Percentiles rank a stretch among this genome's conserved stretches.
These are phyloP conservation scores for Unio pictorum DNA, from an alignment of 2,888 invertebrate genomes.

Conservation along the genomic window DNA sequence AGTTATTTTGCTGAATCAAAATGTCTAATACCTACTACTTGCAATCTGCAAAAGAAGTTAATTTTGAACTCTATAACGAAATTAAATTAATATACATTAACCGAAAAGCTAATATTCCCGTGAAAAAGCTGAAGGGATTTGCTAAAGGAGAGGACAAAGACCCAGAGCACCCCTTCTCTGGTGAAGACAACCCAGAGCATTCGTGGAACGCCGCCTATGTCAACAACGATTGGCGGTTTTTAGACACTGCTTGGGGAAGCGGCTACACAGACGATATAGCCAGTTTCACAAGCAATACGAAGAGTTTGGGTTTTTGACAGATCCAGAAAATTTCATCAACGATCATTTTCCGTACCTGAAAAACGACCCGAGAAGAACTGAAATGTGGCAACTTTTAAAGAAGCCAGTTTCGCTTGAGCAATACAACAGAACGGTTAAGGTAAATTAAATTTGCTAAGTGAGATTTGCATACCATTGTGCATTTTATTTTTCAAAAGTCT, in stretches of 20 bases:
- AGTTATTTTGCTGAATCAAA: no score
- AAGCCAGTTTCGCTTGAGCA: conserved; percentile 33
- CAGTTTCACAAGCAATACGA: conserved; percentile 29
- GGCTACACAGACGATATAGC: conserved; percentile 32
- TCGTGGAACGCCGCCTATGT: conserved; percentile 41
- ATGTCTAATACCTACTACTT: no score
- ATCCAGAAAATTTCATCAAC: conserved; percentile 42
- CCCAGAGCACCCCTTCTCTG: conserved; percentile 31
- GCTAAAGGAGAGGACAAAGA: conserved; percentile 35
- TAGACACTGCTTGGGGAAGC: conserved; percentile 43
- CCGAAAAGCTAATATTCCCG: conserved; percentile 29
- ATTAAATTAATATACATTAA: no score
- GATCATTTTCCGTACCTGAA: conserved; percentile 38
- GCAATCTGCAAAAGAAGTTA: no score
- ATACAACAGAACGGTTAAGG: conserved; percentile 31
- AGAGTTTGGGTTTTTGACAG: conserved; percentile 43
- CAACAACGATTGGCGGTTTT: conserved; percentile 40
- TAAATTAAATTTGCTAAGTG: no score
- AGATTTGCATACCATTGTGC: no score
- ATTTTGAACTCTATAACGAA: no score
- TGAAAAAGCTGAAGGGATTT: conserved; percentile 36
- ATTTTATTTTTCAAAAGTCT: no score
- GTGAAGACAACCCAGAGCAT: conserved; percentile 33
- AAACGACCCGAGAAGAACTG: conserved; percentile 32
- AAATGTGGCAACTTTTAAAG: conserved; percentile 37